phyloP scores from a whole-genome alignment of 2,113 vertebrate genomes.

The Gracilinanus agilis region DNA sequence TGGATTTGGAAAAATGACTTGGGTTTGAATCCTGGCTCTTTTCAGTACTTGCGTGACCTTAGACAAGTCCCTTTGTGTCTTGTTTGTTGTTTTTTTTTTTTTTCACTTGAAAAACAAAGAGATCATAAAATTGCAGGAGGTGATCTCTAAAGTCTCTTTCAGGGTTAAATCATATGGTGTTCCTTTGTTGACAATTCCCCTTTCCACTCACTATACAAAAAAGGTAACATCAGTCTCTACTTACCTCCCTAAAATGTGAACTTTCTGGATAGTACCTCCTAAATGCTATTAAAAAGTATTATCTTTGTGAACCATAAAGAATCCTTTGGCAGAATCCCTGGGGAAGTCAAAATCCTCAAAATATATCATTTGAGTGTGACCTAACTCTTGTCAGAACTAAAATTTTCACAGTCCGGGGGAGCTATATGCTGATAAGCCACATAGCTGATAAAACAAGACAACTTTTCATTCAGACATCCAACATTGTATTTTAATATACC shows the following conservation, averaged over 20 bases:
- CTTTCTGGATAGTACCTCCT: conserved; percentile 56
- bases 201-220: conserved; percentile 41
- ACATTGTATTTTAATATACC: conserved; percentile 68
- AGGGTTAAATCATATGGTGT: conserved; percentile 3
- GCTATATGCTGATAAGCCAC: conserved; percentile 24
- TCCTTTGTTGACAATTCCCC: not conserved
- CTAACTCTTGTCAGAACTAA: conserved; percentile 51
- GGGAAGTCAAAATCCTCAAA: conserved; percentile 64
- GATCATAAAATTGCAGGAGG: not conserved
- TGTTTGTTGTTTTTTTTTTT: too few relatives aligned
- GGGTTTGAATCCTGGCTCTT: not conserved
- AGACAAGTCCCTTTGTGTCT: not conserved
- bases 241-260: conserved; percentile 63
- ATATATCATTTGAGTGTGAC: conserved; percentile 67
- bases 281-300: conserved; percentile 55
- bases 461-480: conserved; percentile 73
- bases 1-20: not conserved
- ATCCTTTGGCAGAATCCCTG: conserved; percentile 32
- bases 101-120: not conserved
- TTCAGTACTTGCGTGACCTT: not conserved
- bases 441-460: conserved; percentile 46
- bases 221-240: conserved; percentile 32
- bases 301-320: conserved; percentile 68
- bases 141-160: not conserved
- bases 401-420: conserved; percentile 60